A percentile compares a stretch with the other conserved stretches of the same genome.
Conservation (phyloP, 2,888 invertebrate genomes). For the Drosophila recens region DNA sequence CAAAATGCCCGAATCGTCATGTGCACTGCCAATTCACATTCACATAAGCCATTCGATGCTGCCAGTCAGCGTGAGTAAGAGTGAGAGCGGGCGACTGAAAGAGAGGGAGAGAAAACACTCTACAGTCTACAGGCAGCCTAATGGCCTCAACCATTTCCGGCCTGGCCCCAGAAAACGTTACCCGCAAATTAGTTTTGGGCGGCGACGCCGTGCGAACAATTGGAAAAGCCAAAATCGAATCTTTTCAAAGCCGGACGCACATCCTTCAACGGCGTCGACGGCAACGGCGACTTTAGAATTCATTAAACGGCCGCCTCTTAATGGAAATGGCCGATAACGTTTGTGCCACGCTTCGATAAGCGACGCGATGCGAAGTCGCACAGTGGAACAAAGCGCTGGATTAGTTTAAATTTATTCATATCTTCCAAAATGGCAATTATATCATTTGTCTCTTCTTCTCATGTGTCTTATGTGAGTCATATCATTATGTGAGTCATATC, state of each 20-base stretch:
- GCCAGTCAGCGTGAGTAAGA: neutral
- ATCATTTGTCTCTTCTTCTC: no score
- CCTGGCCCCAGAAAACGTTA: conserved; percentile 71
- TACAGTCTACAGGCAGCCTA: conserved; percentile 44
- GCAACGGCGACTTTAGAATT: conserved; percentile 68
- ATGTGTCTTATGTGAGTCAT: no score
- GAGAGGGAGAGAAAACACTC: neutral
- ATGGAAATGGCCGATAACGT: conserved; percentile 81
- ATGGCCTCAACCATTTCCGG: conserved; percentile 78
- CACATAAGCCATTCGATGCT: conserved; percentile 55
- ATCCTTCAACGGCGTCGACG: conserved; percentile 66
- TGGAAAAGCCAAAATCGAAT: conserved; percentile 78
- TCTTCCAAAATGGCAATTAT: no score
- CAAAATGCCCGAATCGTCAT: conserved; percentile 75
- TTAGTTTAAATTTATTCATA: no score
- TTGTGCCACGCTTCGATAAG: conserved; percentile 79
- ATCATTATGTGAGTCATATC: no score
- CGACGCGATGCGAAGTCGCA: conserved; percentile 36
- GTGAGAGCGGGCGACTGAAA: neutral
- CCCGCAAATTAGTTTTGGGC: conserved; percentile 76
- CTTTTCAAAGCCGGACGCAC: conserved; percentile 75
- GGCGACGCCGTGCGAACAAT: conserved; percentile 75
- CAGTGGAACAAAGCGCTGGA: neutral
- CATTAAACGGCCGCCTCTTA: conserved; percentile 80
- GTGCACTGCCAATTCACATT: conserved; percentile 46